Base-by-base conservation (phyloP, 1,140 invertebrate genomes). In the Adelges cooleyi region DNA sequence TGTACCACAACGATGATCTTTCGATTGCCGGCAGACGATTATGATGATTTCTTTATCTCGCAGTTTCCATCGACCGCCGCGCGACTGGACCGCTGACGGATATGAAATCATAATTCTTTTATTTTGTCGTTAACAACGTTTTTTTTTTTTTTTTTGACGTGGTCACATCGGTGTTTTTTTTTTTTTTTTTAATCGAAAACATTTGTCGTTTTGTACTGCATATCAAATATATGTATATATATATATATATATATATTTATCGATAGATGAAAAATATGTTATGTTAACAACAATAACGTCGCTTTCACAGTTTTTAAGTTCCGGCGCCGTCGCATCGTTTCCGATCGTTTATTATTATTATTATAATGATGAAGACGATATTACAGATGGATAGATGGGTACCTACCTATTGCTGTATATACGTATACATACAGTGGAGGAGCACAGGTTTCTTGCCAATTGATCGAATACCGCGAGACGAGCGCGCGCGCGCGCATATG, bases 21-120 rank as follows among this genome's bases (percentile, higher is more conserved):
- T 56, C 23, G 23, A 20, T 27, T 33, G 29, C 29, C 8, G 54
- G 36, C 42, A 46, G 25, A 25, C 17, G 38, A 25, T 42, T 50
- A 27, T 27, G 5, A 27, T 38, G 23, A 42, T 56, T 56, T 44
- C 53, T 44, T 56, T 25, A 15, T 42, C n/a, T n/a, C 53, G 38
- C 36, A 33, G 29, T 33, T 33, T 33, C 11, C 29, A 33, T 53
- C 36, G 17, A 6, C 17, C 44, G 17, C 17, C 18, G 44, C 44
- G 15, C 29, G 29, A 6, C 15, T 10, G 25, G 51, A 27, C 51
- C 33, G 22, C 0, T 9, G 15, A n/a, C 42, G 56, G 56, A 62
- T 62, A 62, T 62, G 42, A 62, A 62, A 46, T 62, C 23, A 48
- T 59, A 46, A 59, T 46, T 59, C 40, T n/a, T n/a, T n/a, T n/a